These are phyloP conservation scores for Flexamia atlantica DNA, from an alignment of 2,888 invertebrate species.

Conservation along the genomic window DNA sequence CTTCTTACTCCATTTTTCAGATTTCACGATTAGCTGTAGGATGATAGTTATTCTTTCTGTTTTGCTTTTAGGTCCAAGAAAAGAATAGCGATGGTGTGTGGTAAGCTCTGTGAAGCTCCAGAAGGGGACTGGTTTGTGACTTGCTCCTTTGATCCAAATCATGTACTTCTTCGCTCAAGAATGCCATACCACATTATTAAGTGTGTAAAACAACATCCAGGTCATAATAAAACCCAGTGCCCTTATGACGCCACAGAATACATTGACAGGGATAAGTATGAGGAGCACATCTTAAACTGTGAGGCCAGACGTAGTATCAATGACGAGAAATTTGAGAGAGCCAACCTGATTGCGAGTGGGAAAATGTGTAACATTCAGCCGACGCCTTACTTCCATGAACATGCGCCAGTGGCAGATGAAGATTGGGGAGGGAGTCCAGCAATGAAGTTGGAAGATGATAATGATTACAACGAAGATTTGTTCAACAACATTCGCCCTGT, in stretches of 20 bases:
- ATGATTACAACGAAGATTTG: conserved; percentile 22
- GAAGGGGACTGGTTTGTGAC: conserved; percentile 41
- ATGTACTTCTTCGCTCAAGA: conserved; percentile 41
- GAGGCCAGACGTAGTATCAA: conserved; percentile 26
- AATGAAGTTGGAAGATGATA: neutral
- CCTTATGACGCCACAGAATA: conserved; percentile 60
- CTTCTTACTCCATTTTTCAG: too few species aligned
- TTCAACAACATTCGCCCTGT: neutral
- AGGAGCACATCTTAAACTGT: conserved; percentile 41
- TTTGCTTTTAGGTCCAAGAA: conserved; percentile 30
- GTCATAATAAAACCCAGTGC: conserved; percentile 43
- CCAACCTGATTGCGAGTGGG: neutral
- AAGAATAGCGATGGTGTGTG: conserved; percentile 13
- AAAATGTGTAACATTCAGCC: neutral
- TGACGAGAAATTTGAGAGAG: conserved; percentile 8
- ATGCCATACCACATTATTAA: conserved; percentile 59
- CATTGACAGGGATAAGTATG: conserved; percentile 38
- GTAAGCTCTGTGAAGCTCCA: conserved; percentile 15
- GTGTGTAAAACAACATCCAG: conserved; percentile 50
- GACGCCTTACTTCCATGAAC: conserved; percentile 29
- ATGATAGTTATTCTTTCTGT: neutral
- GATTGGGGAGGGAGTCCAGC: conserved; percentile 42
- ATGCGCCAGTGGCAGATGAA: neutral
- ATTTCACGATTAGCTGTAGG: too few species aligned
- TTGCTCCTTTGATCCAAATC: conserved; percentile 49